Evolutionary conservation across 30 jellyfish, hydroid and myxozoan species (phyloP), one percentile per base, ranked within the genome.

Genomic region (Hydractinia symbiolongicarpus): DNA sequence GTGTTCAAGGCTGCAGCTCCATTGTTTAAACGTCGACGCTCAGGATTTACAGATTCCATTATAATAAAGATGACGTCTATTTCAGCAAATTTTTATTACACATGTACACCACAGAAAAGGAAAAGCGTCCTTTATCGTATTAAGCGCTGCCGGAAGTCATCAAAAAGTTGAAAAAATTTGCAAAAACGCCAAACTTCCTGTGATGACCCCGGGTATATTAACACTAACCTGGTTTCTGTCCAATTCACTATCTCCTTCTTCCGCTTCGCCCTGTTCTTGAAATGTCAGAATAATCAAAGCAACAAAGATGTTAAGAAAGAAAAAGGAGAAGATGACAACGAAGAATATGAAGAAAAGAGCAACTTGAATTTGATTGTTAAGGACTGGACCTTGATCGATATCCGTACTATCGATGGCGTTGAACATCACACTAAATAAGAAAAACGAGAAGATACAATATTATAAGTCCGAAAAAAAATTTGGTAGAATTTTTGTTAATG

Each of bases 261-360:
- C 99, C 4, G 96, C 91, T 66, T 94, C 99, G 19, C 99, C 99
- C 88, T 94, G 99, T 61, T 94, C 99, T 88, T 94, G 99, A 68
- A 94, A 94, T 20, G 99, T 88, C 50, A 94, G 87, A 66, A 94
- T 94, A 77, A 94, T 94, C 88, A 94, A 79, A 5, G 99, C 99
- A 74, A 94, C 99, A 83, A 94, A 94, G 73, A 94, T 94, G 87
- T 94, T 94, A 81, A 94, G 77, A 84, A 94, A 94, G 96, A 94
- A 94, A 88, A 94, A 94, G n/a, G 96, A 84, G 85, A 94, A 94
- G 13, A 94, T 86, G 83, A 94, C 96, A 77, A 94, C 99, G 76
- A 88, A 94, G 95, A 88, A 88, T 50, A 88, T 82, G 83, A 94
- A 94, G 92, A 94, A 94, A 67, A 94, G 67, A 6, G 99, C 90